These are phyloP conservation scores for Drosophila phalerata DNA, from an alignment of 2,888 invertebrate species.

Conservation along the genomic window DNA sequence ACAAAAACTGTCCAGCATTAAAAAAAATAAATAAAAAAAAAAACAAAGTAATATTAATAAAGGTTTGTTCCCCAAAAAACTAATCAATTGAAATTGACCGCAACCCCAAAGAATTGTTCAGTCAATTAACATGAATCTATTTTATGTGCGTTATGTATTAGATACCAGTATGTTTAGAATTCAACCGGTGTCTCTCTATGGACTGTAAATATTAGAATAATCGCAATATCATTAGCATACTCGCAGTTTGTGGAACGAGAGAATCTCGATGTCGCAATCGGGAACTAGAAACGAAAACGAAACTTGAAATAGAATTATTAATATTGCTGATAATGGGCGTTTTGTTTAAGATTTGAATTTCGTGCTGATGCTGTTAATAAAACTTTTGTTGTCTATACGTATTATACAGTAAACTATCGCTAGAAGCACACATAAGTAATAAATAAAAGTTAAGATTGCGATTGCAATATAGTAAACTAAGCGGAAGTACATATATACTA, in stretches of 20 bases:
- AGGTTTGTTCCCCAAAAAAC: conserved; percentile 40
- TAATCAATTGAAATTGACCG: conserved; percentile 4
- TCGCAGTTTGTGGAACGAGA: conserved; percentile 1
- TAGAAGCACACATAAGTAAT: not conserved
- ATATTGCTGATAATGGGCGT: conserved; percentile 26
- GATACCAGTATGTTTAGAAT: conserved; percentile 1
- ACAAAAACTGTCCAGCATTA: not conserved
- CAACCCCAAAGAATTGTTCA: conserved; percentile 8
- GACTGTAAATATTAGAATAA: conserved; percentile 11
- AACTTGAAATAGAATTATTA: conserved; percentile 25
- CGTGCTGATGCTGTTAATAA: conserved; percentile 3
- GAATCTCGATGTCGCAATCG: conserved; percentile 9
- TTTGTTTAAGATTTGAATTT: conserved; percentile 4
- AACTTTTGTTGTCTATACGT: not conserved
- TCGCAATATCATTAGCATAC: conserved; percentile 19
- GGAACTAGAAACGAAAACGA: conserved; percentile 13
- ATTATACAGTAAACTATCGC: conserved; percentile 3
- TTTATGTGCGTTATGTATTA: not conserved
- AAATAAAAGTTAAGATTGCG: not conserved
- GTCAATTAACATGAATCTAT: conserved; percentile 8
- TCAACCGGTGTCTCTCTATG: conserved; percentile 13
- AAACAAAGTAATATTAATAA: conserved; percentile 13
- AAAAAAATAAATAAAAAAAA: not conserved
- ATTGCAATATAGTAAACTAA: not conserved
- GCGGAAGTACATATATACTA: no score